Percentiles rank a stretch among this genome's conserved stretches.
Conservation (phyloP, 2,888 invertebrate genomes). For the Petrophora chlorosata region DNA sequence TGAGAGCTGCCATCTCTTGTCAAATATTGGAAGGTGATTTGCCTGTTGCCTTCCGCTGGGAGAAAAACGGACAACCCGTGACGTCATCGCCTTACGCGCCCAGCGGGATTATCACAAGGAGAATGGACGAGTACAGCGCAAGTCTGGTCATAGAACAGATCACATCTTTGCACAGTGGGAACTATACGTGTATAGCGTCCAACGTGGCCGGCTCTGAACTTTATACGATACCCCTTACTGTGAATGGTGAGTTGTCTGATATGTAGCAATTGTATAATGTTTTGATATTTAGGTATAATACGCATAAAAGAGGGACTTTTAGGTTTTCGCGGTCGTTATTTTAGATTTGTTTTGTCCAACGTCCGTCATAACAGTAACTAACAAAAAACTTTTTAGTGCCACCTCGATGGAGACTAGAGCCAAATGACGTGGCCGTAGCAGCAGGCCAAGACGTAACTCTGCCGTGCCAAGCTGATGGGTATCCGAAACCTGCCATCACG, state of each 20-base stretch:
- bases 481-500: slow-evolving; percentile 93
- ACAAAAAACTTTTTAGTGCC: slow-evolving; percentile 85
- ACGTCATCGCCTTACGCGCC: slow-evolving; percentile 84
- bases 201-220: slow-evolving; percentile 92
- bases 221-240: slow-evolving; percentile 91
- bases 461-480: slow-evolving; percentile 96
- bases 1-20: slow-evolving; percentile 95
- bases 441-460: slow-evolving; percentile 92
- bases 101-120: slow-evolving; percentile 74
- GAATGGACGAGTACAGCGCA: slow-evolving; percentile 93
- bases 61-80: slow-evolving; percentile 92
- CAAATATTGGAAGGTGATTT: slow-evolving; percentile 96
- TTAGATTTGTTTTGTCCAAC: too few species aligned
- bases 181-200: slow-evolving; percentile 95
- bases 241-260: slow-evolving; percentile 85
- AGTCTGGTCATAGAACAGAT: slow-evolving; percentile 94
- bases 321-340: too few species aligned
- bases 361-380: too few species aligned
- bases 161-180: slow-evolving; percentile 93
- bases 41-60: slow-evolving; percentile 96
- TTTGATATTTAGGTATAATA: too few species aligned
- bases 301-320: too few species aligned
- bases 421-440: slow-evolving; percentile 91
- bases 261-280: too few species aligned
- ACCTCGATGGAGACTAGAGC: slow-evolving; percentile 94